Evolutionary conservation across 2,888 invertebrate genomes (phyloP).

Genomic region (Cheilosia urbana): DNA sequence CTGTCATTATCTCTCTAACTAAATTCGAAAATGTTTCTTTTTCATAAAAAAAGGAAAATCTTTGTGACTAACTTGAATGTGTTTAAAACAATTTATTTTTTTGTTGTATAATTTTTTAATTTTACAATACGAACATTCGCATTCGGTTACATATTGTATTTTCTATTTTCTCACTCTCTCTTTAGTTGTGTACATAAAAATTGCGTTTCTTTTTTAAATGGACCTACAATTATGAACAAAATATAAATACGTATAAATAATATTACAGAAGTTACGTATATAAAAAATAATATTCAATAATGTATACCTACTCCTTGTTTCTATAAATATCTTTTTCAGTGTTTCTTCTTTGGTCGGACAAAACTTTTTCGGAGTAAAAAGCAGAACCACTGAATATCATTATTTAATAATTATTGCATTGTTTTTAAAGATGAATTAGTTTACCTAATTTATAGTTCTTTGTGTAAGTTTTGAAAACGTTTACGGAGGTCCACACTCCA

Average conservation of each 20-base stretch:
- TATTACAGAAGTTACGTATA: constrained; percentile 55
- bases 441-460: not conserved
- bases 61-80: constrained; percentile 69
- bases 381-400: not conserved
- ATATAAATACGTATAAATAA: constrained; percentile 54
- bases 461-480: not conserved
- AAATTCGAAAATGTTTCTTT: constrained; percentile 17
- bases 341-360: not conserved
- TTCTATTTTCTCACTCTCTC: constrained; percentile 64
- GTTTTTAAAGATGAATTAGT: not conserved
- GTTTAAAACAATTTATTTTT: constrained; percentile 16
- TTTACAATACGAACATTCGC: constrained; percentile 62
- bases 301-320: constrained; percentile 38
- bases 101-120: constrained; percentile 36
- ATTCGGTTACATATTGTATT: constrained; percentile 68
- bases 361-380: not conserved
- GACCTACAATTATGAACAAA: constrained; percentile 28
- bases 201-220: constrained; percentile 45
- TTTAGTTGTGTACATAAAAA: constrained; percentile 71
- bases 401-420: not conserved
- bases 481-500: not conserved
- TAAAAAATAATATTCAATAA: constrained; percentile 36
- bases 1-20: constrained; percentile 36
- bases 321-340: not conserved
- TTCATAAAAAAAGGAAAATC: constrained; percentile 26